These are phyloP conservation scores for Euzophera pinguis DNA, from an alignment of 2,888 invertebrate genomes.

Conservation along the genomic window DNA sequence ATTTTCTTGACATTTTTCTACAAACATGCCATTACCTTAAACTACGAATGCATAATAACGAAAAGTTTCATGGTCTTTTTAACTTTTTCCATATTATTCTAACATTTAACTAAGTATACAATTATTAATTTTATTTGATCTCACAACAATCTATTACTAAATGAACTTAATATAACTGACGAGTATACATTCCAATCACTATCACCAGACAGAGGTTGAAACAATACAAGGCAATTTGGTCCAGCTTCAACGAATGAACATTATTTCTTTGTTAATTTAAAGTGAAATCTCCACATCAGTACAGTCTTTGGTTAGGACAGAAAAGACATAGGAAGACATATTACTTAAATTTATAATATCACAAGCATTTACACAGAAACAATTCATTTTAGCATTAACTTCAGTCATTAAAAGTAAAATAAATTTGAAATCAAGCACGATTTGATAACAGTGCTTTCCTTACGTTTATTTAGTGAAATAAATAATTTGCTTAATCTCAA, in stretches of 20 bases:
- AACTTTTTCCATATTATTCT: slow-evolving; percentile 45
- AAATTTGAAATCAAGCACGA: not conserved
- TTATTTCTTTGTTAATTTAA: slow-evolving; percentile 43
- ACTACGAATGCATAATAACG: slow-evolving; percentile 63
- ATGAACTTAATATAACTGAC: slow-evolving; percentile 45
- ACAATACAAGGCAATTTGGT: slow-evolving; percentile 58
- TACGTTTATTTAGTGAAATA: slow-evolving; percentile 14
- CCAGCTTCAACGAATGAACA: slow-evolving; percentile 62
- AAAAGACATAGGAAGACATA: slow-evolving; percentile 57
- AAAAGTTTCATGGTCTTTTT: slow-evolving; percentile 64
- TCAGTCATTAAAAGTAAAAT: slow-evolving; percentile 29
- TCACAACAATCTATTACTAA: slow-evolving; percentile 52
- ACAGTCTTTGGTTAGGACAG: slow-evolving; percentile 78
- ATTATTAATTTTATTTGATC: slow-evolving; percentile 46
- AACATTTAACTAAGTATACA: slow-evolving; percentile 45
- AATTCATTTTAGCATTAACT: slow-evolving; percentile 32
- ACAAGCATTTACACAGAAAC: slow-evolving; percentile 68
- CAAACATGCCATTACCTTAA: slow-evolving; percentile 71
- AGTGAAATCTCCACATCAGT: slow-evolving; percentile 54
- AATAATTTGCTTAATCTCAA: slow-evolving; percentile 13
- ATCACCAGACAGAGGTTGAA: slow-evolving; percentile 28
- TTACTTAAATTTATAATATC: slow-evolving; percentile 73
- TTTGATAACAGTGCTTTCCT: slow-evolving; percentile 12
- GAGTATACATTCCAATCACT: slow-evolving; percentile 32
- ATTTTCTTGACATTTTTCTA: slow-evolving; percentile 51